phyloP scores from a whole-genome alignment of 2,888 invertebrate species.

The Hyposoter didymator region DNA sequence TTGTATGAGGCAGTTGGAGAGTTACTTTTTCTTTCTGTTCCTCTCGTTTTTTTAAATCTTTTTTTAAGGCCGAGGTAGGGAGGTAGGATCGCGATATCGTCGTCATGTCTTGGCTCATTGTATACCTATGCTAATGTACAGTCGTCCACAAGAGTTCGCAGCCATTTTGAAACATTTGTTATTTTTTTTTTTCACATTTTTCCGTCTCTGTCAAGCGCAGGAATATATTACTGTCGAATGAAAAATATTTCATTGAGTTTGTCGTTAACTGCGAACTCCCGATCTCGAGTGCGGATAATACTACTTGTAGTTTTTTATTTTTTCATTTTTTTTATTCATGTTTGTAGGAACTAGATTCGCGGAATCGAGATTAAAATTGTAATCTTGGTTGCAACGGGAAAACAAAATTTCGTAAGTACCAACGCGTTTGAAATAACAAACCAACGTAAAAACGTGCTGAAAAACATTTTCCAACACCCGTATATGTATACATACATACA shows the following conservation, averaged over 20 bases:
- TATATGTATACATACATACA: not conserved
- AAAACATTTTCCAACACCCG: not conserved
- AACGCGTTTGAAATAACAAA: constrained; percentile 11
- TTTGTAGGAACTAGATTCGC: constrained; percentile 51
- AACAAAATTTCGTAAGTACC: constrained; percentile 38
- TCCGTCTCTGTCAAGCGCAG: not conserved
- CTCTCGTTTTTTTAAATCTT: constrained; percentile 13
- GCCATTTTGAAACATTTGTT: constrained; percentile 31
- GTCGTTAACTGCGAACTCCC: constrained; percentile 3
- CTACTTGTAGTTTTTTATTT: constrained; percentile 12
- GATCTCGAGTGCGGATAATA: constrained; percentile 33
- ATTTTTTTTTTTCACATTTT: not conserved
- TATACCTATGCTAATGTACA: constrained; percentile 61
- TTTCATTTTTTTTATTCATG: constrained; percentile 3
- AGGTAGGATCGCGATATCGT: constrained; percentile 69
- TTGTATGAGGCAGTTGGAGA: constrained; percentile 67
- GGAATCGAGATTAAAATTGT: constrained; percentile 19
- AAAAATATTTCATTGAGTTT: constrained; percentile 30
- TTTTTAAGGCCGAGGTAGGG: constrained; percentile 68
- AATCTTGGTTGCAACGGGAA: constrained; percentile 15
- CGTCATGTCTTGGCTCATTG: constrained; percentile 68
- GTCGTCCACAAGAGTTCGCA: constrained; percentile 56
- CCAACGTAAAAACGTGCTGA: constrained; percentile 5
- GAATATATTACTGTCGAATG: constrained; percentile 23
- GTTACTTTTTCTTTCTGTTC: constrained; percentile 45